Base-by-base conservation (phyloP, 1,140 invertebrate species). In the Nasonia longicornis region DNA sequence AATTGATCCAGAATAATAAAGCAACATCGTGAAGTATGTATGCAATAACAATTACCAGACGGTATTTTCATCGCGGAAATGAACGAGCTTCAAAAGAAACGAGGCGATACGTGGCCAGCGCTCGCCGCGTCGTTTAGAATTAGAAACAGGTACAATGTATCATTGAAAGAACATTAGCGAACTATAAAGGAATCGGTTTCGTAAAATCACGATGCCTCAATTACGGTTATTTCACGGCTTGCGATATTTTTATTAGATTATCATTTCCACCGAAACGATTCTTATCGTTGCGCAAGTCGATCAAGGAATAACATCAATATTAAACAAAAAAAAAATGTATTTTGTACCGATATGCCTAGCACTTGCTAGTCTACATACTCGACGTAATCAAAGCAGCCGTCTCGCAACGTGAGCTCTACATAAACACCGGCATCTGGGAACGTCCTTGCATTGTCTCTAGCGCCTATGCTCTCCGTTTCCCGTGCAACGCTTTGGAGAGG, bases 361-460 rank as follows among this genome's bases (percentile, higher is more conserved):
- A 48, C 10, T 12, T 10, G 4, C 1, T 63, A 63, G 12, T 63
- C n/a, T 63, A 63, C n/a, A 16, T 6, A 16, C 14, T 63, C 58
- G 2, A 63, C 8, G 58, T 63, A n/a, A 63, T 63, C 58, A 63
- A 16, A 63, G 38, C 8, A 11, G 38, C 8, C 7, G 38, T 42
- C 38, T 42, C 38, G 6, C 38, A 42, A 42, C 3, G 3, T 0
- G 35, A 38, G 35, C 35, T 38, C 35, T 38, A 38, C 35, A 38
- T 38, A 38, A 4, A 38, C 38, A 63, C n/a, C 29, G 22, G 22
- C n/a, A 8, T 29, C 11, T 64, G 58, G 26, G 76, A 82, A 74
- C 70, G 80, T 78, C 76, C 80, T 82, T 78, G 80, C 80, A 82
- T 82, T 82, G 80, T 82, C 52, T 66, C 10, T 52, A 35, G 74